phyloP scores from a whole-genome alignment of 2,797 vertebrate genomes.

The Holocentrus rufus region DNA sequence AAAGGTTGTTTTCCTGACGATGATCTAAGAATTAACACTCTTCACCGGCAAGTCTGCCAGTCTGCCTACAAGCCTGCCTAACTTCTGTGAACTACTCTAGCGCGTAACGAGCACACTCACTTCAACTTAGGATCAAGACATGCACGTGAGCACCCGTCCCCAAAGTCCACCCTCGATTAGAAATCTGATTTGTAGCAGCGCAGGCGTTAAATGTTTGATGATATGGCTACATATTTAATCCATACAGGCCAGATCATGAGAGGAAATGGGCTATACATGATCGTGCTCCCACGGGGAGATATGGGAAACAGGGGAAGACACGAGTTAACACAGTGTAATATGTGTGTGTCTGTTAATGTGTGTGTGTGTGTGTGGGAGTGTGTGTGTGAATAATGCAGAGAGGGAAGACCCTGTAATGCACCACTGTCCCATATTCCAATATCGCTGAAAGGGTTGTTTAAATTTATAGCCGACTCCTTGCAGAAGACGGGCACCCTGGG shows the following conservation, averaged over 20 bases:
- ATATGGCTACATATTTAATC: conserved; percentile 75
- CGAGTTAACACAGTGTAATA: conserved; percentile 25
- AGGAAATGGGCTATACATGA: conserved; percentile 70
- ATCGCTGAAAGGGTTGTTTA: neutral
- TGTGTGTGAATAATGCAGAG: conserved; percentile 9
- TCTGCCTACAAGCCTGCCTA: conserved; percentile 25
- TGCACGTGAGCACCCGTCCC: conserved; percentile 47
- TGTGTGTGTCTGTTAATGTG: conserved; percentile 8
- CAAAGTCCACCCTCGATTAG: conserved; percentile 53
- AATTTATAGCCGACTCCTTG: neutral
- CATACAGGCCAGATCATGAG: conserved; percentile 63
- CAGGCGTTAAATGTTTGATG: conserved; percentile 76
- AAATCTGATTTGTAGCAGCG: conserved; percentile 60
- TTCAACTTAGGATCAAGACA: conserved; percentile 58
- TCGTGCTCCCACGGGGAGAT: conserved; percentile 53
- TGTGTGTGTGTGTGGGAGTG: conserved; percentile 11
- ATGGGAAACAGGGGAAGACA: conserved; percentile 45
- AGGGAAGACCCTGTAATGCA: conserved; percentile 8
- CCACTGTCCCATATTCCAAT: neutral
- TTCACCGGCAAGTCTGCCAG: conserved; percentile 20
- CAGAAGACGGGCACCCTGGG: neutral
- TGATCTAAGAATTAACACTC: conserved; percentile 64
- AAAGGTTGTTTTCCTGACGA: conserved; percentile 45
- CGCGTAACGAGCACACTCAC: conserved; percentile 49
- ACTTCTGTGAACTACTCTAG: conserved; percentile 57